These are phyloP conservation scores for Cryptoblepharus egeriae DNA, from an alignment of 2,797 vertebrate genomes.

Conservation along the genomic window DNA sequence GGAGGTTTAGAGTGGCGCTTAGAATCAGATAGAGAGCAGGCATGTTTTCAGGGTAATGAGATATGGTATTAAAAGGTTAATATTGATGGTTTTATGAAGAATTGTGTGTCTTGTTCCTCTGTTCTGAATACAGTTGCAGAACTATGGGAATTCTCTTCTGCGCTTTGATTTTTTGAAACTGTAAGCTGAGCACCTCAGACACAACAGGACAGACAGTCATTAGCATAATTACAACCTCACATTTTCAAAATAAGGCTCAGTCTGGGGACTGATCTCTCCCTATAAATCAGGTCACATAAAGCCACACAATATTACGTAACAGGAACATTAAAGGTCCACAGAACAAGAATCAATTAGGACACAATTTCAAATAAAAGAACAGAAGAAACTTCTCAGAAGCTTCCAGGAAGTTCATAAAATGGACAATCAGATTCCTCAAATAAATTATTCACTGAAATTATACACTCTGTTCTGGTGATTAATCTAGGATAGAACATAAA, in stretches of 20 bases:
- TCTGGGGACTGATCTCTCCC: neutral
- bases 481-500: constrained; percentile 52
- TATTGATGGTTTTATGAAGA: neutral
- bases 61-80: neutral
- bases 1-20: neutral
- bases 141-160: neutral
- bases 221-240: too few species aligned
- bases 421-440: constrained; percentile 59
- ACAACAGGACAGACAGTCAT: neutral
- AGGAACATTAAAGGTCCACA: constrained; percentile 24
- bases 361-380: constrained; percentile 48
- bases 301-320: neutral
- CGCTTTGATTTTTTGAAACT: neutral
- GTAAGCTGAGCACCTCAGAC: neutral
- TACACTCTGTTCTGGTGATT: constrained; percentile 49
- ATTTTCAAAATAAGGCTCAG: neutral
- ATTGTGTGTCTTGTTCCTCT: neutral
- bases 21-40: too few species aligned
- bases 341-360: constrained; percentile 50
- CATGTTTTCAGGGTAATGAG: neutral
- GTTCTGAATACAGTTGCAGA: neutral
- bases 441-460: constrained; percentile 67
- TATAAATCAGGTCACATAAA: neutral
- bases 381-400: constrained; percentile 41
- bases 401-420: constrained; percentile 57